Percentiles rank a stretch among this genome's conserved stretches.
These are phyloP conservation scores for Phylloscopus whistleri DNA, from an alignment of 2,113 vertebrate genomes.

Conservation along the genomic window DNA sequence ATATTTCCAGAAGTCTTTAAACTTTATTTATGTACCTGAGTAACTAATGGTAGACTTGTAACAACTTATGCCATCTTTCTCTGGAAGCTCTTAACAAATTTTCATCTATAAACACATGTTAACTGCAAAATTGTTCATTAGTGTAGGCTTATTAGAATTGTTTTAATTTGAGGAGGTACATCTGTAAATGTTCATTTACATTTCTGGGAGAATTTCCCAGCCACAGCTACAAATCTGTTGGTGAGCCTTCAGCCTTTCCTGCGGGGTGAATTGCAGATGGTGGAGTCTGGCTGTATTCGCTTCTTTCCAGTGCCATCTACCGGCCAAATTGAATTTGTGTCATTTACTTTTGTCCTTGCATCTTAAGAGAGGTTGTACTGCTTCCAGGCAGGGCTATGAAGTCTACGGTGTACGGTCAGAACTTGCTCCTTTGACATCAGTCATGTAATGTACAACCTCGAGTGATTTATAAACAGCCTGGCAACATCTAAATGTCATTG, in stretches of 20 bases:
- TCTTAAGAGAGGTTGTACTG: background rate
- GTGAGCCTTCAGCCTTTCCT: background rate
- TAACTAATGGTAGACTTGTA: background rate
- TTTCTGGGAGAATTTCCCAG: background rate
- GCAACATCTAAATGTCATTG: background rate
- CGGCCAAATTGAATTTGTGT: background rate
- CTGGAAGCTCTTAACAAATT: background rate
- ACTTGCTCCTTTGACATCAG: background rate
- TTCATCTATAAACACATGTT: background rate
- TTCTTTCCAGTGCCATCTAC: constrained; percentile 57
- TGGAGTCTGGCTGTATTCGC: background rate
- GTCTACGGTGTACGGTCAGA: background rate
- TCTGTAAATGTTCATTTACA: background rate
- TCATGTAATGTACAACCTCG: background rate
- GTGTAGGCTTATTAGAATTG: background rate
- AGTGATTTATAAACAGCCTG: background rate
- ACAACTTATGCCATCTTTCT: background rate
- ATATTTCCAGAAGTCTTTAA: background rate
- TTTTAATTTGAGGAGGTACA: background rate
- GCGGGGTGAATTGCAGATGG: background rate
- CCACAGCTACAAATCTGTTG: background rate
- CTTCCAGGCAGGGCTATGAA: background rate
- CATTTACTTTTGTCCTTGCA: fast-evolving
- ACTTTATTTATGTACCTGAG: background rate
- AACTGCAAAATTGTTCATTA: background rate